Evolutionary conservation across 1,140 invertebrate species (phyloP).

Genomic region (Drosophila bipectinata): DNA sequence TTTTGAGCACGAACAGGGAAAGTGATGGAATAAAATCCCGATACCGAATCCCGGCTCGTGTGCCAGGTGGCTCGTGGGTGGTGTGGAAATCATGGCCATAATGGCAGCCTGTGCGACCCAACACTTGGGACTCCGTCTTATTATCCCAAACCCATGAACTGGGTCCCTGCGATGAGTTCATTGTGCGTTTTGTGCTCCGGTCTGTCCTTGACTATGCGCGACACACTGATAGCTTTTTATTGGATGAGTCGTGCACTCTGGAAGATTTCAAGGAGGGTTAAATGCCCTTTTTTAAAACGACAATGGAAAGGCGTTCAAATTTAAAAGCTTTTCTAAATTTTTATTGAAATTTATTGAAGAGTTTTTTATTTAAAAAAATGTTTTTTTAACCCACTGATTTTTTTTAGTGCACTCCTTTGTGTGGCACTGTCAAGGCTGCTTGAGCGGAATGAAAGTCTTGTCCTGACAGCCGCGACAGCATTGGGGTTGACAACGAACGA

Average conservation of each 20-base stretch:
- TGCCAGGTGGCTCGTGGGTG: conserved; percentile 3
- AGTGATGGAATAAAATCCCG: conserved; percentile 23
- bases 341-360: neutral
- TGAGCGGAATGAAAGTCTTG: conserved; percentile 42
- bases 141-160: conserved; percentile 30
- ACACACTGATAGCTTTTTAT: conserved; percentile 46
- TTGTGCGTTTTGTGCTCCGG: conserved; percentile 39
- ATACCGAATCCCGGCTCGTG: neutral
- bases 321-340: neutral
- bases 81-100: conserved; percentile 51
- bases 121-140: conserved; percentile 26
- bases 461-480: conserved; percentile 53
- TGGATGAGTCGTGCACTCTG: conserved; percentile 26
- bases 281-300: too few species aligned
- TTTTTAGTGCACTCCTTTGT: conserved; percentile 21
- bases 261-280: neutral
- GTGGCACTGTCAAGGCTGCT: conserved; percentile 48
- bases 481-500: conserved; percentile 56
- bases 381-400: neutral
- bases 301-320: too few species aligned
- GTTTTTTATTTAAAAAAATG: neutral
- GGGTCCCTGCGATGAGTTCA: conserved; percentile 47
- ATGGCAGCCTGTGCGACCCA: conserved; percentile 56
- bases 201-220: conserved; percentile 47
- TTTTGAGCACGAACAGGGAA: conserved; percentile 31